Evolutionary conservation across 2,888 invertebrate species (phyloP).

Genomic region (Eurytoma adleriae): DNA sequence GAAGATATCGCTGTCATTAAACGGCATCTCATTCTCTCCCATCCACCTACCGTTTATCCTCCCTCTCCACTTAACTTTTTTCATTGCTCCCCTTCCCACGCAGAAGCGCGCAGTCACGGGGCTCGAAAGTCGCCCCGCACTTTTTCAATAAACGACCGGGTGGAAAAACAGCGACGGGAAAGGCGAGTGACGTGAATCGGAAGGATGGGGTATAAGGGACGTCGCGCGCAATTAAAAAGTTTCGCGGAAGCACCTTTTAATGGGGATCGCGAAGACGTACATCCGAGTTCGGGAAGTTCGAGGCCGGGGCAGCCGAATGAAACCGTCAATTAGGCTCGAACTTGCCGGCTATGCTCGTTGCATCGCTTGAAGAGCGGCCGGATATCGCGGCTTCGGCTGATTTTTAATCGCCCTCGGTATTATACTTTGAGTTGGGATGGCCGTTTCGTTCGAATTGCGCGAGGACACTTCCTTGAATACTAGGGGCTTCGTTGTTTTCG

Average conservation of each 20-base stretch:
- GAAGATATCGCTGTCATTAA: no score
- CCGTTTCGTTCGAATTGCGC: no score
- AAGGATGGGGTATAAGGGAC: slow-evolving; percentile 2
- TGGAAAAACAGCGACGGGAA: not conserved
- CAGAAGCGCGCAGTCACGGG: not conserved
- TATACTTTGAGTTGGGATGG: no score
- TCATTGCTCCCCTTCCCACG: not conserved
- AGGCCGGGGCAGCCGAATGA: no score
- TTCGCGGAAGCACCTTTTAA: not conserved
- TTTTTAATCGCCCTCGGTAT: no score
- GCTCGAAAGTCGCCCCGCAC: not conserved
- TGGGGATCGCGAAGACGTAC: not conserved
- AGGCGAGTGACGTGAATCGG: slow-evolving; percentile 8
- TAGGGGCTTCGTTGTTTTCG: no score
- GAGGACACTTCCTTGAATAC: no score
- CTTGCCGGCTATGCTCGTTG: no score
- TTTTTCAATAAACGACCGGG: slow-evolving; percentile 4
- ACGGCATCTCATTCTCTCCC: not conserved
- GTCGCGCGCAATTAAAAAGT: slow-evolving; percentile 43
- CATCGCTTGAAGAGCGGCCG: no score
- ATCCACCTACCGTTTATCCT: not conserved
- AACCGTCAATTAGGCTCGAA: no score
- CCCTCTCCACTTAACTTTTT: no score
- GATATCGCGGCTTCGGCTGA: no score
- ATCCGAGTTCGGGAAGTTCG: not conserved